A percentile compares a stretch with the other conserved stretches of the same genome.
Evolutionary conservation across 2,113 vertebrate species (phyloP).

Genomic region (Pipa parva): DNA sequence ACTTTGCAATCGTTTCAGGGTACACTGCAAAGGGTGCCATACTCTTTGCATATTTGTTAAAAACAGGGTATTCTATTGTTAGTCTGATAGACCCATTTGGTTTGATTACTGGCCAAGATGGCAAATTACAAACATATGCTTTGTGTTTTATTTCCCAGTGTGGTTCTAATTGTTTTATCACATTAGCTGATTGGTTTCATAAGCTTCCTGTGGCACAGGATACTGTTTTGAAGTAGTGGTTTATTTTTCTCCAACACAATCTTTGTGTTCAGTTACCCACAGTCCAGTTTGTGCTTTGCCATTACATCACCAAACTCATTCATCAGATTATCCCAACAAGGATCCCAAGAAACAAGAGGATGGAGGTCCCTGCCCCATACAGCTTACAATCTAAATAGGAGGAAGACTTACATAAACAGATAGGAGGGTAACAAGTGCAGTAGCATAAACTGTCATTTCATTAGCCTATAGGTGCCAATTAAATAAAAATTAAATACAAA

Average conservation of each 20-base stretch:
- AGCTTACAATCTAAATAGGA: too few relatives aligned
- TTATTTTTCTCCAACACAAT: not conserved
- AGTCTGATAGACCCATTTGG: not conserved
- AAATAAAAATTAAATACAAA: too few relatives aligned
- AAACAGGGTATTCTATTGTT: not conserved
- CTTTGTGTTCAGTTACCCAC: slow-evolving; percentile 1
- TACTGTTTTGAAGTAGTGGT: not conserved
- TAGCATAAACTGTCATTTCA: not conserved
- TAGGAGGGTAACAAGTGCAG: not conserved
- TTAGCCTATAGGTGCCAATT: too few relatives aligned
- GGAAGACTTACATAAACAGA: too few relatives aligned
- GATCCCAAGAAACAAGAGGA: not conserved
- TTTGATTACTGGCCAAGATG: not conserved
- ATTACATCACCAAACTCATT: not conserved
- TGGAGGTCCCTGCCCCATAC: not conserved
- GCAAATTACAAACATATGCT: not conserved
- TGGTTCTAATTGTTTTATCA: not conserved
- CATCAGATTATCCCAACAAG: not conserved
- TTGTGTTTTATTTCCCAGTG: not conserved
- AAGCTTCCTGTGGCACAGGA: not conserved
- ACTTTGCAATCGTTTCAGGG: not conserved
- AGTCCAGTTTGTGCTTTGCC: not conserved
- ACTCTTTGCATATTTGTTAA: not conserved
- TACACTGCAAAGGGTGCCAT: not conserved
- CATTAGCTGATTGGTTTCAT: not conserved